phyloP scores from a whole-genome alignment of 2,888 invertebrate genomes.

The Chloromyia formosa region DNA sequence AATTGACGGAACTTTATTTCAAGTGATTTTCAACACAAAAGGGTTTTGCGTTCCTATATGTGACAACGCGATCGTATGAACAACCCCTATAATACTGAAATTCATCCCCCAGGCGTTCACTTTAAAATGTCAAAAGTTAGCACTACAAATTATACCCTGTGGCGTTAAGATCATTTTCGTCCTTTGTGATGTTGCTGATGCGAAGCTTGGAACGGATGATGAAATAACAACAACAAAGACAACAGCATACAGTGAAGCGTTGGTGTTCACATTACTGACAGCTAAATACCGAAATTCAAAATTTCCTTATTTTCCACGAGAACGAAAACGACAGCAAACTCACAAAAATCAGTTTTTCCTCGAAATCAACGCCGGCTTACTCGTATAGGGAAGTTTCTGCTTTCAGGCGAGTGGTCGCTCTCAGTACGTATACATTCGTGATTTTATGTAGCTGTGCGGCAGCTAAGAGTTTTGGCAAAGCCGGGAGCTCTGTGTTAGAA shows the following conservation, averaged over 20 bases:
- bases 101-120: constrained; percentile 45
- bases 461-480: constrained; percentile 28
- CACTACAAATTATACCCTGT: constrained; percentile 61
- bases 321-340: constrained; percentile 22
- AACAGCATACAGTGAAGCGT: constrained; percentile 7
- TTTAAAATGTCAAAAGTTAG: constrained; percentile 54
- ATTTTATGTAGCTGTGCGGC: too few species aligned
- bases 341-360: constrained; percentile 36
- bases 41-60: background rate
- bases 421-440: too few species aligned
- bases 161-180: constrained; percentile 61
- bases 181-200: constrained; percentile 58
- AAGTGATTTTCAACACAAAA: constrained; percentile 23
- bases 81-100: background rate
- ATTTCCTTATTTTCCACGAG: constrained; percentile 44
- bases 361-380: constrained; percentile 8
- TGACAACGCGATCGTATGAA: background rate
- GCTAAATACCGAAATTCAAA: constrained; percentile 33
- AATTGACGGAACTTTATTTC: background rate
- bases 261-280: constrained; percentile 9
- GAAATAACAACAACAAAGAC: constrained; percentile 33
- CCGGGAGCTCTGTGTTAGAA: constrained; percentile 3
- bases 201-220: constrained; percentile 39
- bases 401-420: background rate
- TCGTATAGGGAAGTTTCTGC: too few species aligned